Percentiles rank a stretch among this genome's conserved stretches.
These are phyloP conservation scores for Oenanthe oenanthe DNA, from an alignment of 2,113 vertebrate genomes.

Conservation along the genomic window DNA sequence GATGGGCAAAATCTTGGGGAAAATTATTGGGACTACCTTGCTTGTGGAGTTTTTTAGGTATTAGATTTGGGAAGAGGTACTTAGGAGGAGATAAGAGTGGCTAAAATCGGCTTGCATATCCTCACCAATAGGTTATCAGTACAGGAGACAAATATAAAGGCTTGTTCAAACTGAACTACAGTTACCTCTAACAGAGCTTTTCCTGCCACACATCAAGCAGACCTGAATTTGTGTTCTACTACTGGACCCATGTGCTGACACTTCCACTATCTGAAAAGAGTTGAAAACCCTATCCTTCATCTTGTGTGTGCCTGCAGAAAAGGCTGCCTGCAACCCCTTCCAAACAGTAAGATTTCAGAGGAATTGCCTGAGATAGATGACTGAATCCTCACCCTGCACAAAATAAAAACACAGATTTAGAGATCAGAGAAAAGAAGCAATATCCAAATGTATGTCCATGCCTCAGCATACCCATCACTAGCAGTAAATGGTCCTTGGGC, in stretches of 20 bases:
- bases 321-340: neutral
- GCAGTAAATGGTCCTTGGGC: fast-evolving
- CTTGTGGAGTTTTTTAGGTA: neutral
- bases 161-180: neutral
- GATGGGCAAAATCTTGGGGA: neutral
- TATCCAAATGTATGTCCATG: neutral
- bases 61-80: neutral
- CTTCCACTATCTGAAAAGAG: neutral
- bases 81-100: neutral
- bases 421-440: neutral
- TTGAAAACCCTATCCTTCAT: neutral
- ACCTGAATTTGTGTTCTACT: neutral
- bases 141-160: neutral
- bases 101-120: neutral
- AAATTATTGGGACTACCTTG: neutral
- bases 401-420: neutral
- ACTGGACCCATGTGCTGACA: neutral
- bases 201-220: neutral
- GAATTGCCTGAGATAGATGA: neutral
- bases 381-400: neutral
- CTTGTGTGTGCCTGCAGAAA: neutral
- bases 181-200: neutral
- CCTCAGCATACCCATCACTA: neutral
- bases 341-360: neutral
- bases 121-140: neutral